Evolutionary conservation across 2,113 vertebrate species (phyloP).

Genomic region (cattle (Bos taurus)): DNA sequence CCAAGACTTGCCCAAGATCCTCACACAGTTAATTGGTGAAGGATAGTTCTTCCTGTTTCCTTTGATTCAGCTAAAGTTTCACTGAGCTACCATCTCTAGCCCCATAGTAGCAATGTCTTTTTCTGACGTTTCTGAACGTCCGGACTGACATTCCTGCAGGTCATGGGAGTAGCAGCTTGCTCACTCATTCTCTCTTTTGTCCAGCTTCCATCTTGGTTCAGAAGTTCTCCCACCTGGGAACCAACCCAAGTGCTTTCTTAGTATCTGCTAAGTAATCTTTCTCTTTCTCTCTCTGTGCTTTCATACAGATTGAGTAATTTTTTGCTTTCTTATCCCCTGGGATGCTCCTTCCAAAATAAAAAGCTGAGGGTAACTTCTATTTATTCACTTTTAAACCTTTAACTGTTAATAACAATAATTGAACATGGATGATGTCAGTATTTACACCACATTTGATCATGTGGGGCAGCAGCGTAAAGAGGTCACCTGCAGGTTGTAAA

Average conservation of each 20-base stretch:
- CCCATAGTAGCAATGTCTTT: background rate
- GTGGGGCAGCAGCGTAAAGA: background rate
- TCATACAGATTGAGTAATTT: background rate
- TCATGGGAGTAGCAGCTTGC: background rate
- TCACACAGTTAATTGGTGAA: background rate
- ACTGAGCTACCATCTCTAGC: background rate
- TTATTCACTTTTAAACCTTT: background rate
- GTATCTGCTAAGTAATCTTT: background rate
- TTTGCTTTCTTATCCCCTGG: background rate
- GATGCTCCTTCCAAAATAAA: background rate
- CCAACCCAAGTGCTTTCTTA: background rate
- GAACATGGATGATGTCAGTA: background rate
- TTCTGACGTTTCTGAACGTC: background rate
- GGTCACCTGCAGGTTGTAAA: background rate
- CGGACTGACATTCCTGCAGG: background rate
- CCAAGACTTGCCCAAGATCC: background rate
- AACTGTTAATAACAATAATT: background rate
- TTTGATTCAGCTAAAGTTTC: background rate
- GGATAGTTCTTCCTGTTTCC: background rate
- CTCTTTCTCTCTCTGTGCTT: fast-evolving
- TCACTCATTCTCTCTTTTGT: background rate
- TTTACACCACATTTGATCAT: background rate
- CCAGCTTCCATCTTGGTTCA: background rate
- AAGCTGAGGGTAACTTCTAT: background rate
- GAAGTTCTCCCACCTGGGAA: background rate